Evolutionary conservation across 2,797 vertebrate genomes (phyloP).

Genomic region (Cirrhinus molitorella): DNA sequence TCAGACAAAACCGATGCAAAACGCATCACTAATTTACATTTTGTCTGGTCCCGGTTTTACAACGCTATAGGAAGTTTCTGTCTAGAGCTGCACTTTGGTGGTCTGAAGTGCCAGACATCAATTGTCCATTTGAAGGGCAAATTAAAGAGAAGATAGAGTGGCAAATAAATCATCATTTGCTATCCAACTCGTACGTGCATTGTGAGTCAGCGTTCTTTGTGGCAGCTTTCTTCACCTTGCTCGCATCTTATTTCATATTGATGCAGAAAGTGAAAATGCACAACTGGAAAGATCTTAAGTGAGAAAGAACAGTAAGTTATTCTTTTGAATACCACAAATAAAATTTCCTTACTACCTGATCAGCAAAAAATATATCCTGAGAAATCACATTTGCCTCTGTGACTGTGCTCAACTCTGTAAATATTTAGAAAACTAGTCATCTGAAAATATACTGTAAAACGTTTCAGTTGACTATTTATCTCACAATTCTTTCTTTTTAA

Average conservation of each 20-base stretch:
- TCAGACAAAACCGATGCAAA: not conserved
- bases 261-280: conserved; percentile 25
- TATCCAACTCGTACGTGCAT: conserved; percentile 30
- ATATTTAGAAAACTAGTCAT: not conserved
- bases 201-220: conserved; percentile 28
- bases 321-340: not conserved
- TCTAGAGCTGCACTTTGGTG: conserved; percentile 20
- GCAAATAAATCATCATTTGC: conserved; percentile 50
- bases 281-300: not conserved
- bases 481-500: too few species aligned
- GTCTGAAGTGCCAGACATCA: conserved; percentile 21
- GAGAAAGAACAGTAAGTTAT: not conserved
- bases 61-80: not conserved
- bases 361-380: not conserved
- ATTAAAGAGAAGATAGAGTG: conserved; percentile 39
- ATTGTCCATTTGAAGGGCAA: conserved; percentile 35
- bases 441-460: too few species aligned
- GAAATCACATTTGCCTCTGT: not conserved
- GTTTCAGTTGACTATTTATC: too few species aligned
- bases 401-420: not conserved
- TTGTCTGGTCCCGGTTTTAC: not conserved
- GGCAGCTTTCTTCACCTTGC: conserved; percentile 6
- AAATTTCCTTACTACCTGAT: not conserved
- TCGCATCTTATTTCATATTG: conserved; percentile 22
- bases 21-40: not conserved